Evolutionary conservation across 2,113 vertebrate species (phyloP).

Genomic region (Scomber colias): DNA sequence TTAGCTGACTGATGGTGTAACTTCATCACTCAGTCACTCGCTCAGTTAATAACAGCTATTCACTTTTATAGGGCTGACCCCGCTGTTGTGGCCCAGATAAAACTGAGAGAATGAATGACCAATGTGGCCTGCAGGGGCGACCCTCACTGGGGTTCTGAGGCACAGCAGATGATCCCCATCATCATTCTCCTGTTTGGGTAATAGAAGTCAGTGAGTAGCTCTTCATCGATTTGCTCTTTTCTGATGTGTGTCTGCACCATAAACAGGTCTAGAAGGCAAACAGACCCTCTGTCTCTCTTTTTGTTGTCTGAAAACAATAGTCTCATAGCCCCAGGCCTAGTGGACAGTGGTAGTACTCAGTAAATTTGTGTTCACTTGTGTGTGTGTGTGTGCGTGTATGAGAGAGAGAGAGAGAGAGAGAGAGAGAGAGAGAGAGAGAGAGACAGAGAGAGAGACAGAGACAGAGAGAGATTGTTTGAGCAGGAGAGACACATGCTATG

Average conservation of each 20-base stretch:
- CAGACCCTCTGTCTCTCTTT: background rate
- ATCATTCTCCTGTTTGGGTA: slow-evolving; percentile 68
- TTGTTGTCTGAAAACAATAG: slow-evolving; percentile 49
- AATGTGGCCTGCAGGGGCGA: slow-evolving; percentile 18
- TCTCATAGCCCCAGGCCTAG: slow-evolving; percentile 73
- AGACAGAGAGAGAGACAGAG: too few relatives aligned
- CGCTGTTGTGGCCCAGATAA: background rate
- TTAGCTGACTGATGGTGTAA: too few relatives aligned
- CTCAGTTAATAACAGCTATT: too few relatives aligned
- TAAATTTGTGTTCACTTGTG: slow-evolving; percentile 30
- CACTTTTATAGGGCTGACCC: too few relatives aligned
- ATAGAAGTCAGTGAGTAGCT: slow-evolving; percentile 63
- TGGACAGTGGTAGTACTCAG: slow-evolving; percentile 32
- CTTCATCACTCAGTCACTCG: too few relatives aligned
- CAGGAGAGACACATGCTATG: slow-evolving; percentile 12
- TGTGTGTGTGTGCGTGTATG: slow-evolving; percentile 11
- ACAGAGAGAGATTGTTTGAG: slow-evolving; percentile 13
- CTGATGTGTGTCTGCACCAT: slow-evolving; percentile 40
- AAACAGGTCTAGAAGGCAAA: slow-evolving; percentile 40
- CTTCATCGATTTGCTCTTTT: slow-evolving; percentile 69
- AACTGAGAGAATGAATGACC: slow-evolving; percentile 57
- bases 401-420: slow-evolving; percentile 10
- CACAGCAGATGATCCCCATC: slow-evolving; percentile 57
- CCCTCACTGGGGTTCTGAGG: slow-evolving; percentile 46
- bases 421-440: too few relatives aligned